Evolutionary conservation across 2,888 invertebrate species (phyloP).

Genomic region (Microctonus aethiopoides): DNA sequence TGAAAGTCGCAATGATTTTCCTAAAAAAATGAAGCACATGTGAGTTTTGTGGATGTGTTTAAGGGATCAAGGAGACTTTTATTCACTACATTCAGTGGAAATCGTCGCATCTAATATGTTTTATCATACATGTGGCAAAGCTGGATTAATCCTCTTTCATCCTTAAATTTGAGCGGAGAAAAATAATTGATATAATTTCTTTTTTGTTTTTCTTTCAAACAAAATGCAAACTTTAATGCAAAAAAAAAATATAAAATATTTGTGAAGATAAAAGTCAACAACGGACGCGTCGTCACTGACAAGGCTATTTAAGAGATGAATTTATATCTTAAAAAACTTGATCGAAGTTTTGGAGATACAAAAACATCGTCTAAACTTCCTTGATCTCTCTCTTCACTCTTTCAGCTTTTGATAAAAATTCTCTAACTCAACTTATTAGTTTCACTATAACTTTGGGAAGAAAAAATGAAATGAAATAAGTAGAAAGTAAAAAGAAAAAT

Average conservation of each 20-base stretch:
- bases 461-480: background rate
- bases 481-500: background rate
- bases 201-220: background rate
- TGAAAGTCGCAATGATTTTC: background rate
- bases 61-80: background rate
- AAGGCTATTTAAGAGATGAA: slow-evolving; percentile 13
- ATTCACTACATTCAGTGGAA: background rate
- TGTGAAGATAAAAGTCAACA: background rate
- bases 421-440: background rate
- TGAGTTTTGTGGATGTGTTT: background rate
- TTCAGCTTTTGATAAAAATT: slow-evolving; percentile 8
- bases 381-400: slow-evolving; percentile 1
- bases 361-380: slow-evolving; percentile 4
- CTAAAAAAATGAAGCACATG: background rate
- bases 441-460: background rate
- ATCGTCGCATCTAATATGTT: background rate
- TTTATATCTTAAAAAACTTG: slow-evolving; percentile 4
- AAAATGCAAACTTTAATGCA: background rate
- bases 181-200: background rate
- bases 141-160: background rate
- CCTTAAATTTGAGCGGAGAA: background rate
- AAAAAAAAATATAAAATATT: background rate
- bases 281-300: slow-evolving; percentile 1
- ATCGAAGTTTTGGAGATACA: slow-evolving; percentile 6
- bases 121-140: background rate